phyloP scores from a whole-genome alignment of 1,140 invertebrate genomes.

The Calliopsis andreniformis region DNA sequence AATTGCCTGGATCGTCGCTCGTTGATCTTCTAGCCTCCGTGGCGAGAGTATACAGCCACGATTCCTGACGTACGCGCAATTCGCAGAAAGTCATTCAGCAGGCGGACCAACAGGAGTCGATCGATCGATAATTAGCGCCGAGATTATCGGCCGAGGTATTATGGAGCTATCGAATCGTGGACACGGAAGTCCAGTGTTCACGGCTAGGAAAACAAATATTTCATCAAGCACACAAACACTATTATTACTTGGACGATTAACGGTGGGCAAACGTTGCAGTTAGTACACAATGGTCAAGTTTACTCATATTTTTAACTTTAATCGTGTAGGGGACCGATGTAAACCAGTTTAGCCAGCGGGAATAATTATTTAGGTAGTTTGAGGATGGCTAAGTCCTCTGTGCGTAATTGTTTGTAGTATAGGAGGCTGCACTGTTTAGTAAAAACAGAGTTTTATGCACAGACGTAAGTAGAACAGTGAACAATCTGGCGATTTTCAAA shows the following conservation, averaged over 20 bases:
- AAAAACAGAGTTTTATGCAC: too few relatives aligned
- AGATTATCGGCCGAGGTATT: slow-evolving; percentile 1
- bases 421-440: too few relatives aligned
- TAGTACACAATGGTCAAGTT: neutral
- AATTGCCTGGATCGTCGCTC: slow-evolving; percentile 37
- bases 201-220: slow-evolving; percentile 3
- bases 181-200: neutral
- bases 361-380: slow-evolving; percentile 28
- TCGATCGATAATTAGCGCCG: slow-evolving; percentile 5
- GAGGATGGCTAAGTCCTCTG: neutral
- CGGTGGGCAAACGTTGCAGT: neutral
- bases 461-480: too few relatives aligned
- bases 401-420: too few relatives aligned
- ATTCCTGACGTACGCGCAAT: neutral
- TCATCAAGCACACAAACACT: neutral
- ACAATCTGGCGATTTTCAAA: too few relatives aligned
- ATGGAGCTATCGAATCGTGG: neutral
- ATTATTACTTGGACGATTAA: slow-evolving; percentile 15
- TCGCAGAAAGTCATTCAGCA: neutral
- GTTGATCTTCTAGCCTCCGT: neutral
- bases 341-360: slow-evolving; percentile 1
- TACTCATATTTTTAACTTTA: slow-evolving; percentile 42
- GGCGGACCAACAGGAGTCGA: too few relatives aligned
- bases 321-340: neutral
- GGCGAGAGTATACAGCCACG: neutral